Evolutionary conservation across 2,113 vertebrate species (phyloP).

Genomic region (Oryzias curvinotus): DNA sequence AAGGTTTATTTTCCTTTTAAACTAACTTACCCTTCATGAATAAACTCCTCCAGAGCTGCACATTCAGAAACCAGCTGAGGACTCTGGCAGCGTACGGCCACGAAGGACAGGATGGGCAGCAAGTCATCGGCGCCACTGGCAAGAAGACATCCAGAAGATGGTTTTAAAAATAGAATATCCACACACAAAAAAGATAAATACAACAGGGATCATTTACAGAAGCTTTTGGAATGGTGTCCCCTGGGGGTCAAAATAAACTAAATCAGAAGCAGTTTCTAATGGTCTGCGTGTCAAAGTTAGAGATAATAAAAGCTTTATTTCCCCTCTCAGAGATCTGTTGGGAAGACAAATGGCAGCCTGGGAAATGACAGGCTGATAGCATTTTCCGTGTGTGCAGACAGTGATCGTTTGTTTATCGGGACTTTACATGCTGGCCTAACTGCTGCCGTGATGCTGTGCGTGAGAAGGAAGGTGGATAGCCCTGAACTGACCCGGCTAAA

Average conservation of each 20-base stretch:
- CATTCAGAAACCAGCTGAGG: conserved; percentile 93
- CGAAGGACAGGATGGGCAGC: conserved; percentile 91
- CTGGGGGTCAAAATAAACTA: conserved; percentile 16
- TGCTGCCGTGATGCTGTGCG: conserved; percentile 42
- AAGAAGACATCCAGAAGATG: too few relatives aligned
- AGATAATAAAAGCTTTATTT: conserved; percentile 36
- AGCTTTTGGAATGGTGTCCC: conserved; percentile 11
- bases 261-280: conserved; percentile 29
- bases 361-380: conserved; percentile 56
- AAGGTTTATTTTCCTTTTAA: background rate
- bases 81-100: conserved; percentile 84
- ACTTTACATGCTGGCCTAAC: conserved; percentile 59
- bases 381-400: conserved; percentile 55
- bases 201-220: conserved; percentile 20
- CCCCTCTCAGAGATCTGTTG: conserved; percentile 22
- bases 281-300: conserved; percentile 39
- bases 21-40: conserved; percentile 88
- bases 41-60: conserved; percentile 92
- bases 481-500: conserved; percentile 36
- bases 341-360: conserved; percentile 54
- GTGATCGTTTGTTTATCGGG: conserved; percentile 60
- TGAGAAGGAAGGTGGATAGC: conserved; percentile 56
- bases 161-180: too few relatives aligned
- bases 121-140: conserved; percentile 91
- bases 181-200: background rate